Percentiles rank a stretch among this genome's conserved stretches.
phyloP scores from a whole-genome alignment of 1,140 invertebrate genomes.

The Cyclargus thomasi region DNA sequence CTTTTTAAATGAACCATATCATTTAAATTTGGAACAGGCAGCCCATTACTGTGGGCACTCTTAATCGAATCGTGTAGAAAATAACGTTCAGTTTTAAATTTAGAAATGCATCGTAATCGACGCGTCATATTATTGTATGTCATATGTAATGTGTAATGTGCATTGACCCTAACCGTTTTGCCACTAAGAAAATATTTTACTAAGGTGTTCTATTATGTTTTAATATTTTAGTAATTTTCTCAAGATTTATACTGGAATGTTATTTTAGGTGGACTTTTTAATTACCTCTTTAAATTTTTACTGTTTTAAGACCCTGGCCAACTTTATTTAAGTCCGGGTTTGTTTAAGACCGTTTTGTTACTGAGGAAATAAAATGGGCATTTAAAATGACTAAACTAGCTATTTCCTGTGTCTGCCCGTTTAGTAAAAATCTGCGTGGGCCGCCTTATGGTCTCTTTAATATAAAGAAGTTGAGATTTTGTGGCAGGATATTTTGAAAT shows the following conservation, averaged over 20 bases:
- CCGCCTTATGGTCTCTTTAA: not conserved
- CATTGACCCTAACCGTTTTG: too few species aligned
- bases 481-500: not conserved
- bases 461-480: slow-evolving; percentile 1
- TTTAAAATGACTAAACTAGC: not conserved
- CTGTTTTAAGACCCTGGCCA: not conserved
- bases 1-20: too few species aligned
- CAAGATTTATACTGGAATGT: not conserved
- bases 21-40: too few species aligned
- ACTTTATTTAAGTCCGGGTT: not conserved
- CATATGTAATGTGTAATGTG: too few species aligned
- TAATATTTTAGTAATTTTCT: not conserved
- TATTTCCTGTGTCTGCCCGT: not conserved
- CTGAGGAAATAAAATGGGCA: not conserved
- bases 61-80: too few species aligned
- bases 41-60: too few species aligned
- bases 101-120: too few species aligned
- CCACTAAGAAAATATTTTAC: not conserved
- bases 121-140: too few species aligned
- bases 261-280: not conserved
- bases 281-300: not conserved
- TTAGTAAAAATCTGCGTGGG: not conserved
- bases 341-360: not conserved
- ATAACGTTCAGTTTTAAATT: too few species aligned
- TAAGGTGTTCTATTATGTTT: not conserved